A percentile compares a stretch with the other conserved stretches of the same genome.
Evolutionary conservation across 2,888 invertebrate genomes (phyloP).

Genomic region (Tachina fera): DNA sequence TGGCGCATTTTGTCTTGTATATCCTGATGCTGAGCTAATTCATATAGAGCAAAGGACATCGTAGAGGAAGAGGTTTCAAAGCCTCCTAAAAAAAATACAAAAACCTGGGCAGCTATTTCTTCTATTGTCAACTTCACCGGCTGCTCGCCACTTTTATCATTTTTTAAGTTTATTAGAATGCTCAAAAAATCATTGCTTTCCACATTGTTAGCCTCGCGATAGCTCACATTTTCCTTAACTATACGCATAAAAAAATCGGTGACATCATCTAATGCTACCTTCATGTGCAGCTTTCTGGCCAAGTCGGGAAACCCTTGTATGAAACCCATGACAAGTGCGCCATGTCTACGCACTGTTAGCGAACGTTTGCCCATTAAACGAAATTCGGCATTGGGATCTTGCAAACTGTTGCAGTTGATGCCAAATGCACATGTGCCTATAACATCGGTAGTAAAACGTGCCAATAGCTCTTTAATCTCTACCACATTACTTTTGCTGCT

Average conservation of each 20-base stretch:
- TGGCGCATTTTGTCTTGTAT: constrained; percentile 82
- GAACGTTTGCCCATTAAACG: constrained; percentile 76
- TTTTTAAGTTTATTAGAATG: constrained; percentile 84
- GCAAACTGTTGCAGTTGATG: constrained; percentile 82
- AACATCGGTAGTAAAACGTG: constrained; percentile 79
- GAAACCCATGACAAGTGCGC: constrained; percentile 56
- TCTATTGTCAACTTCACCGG: constrained; percentile 75
- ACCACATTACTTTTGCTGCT: constrained; percentile 53
- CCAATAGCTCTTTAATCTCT: constrained; percentile 68
- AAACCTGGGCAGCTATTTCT: constrained; percentile 79
- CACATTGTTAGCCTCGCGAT: constrained; percentile 79
- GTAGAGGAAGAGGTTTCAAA: constrained; percentile 87
- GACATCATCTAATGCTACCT: constrained; percentile 73
- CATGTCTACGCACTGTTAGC: constrained; percentile 72
- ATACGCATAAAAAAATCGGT: constrained; percentile 83
- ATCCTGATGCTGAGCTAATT: constrained; percentile 79
- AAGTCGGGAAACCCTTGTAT: constrained; percentile 74
- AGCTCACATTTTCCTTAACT: constrained; percentile 74
- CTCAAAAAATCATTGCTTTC: constrained; percentile 85
- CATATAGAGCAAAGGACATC: constrained; percentile 83
- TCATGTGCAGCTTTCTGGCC: constrained; percentile 74
- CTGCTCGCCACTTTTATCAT: constrained; percentile 75
- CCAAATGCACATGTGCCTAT: constrained; percentile 84
- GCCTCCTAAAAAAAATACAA: constrained; percentile 83
- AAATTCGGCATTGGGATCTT: constrained; percentile 81